Conservation (phyloP, 2,888 invertebrate genomes). For the Lasioglossum lativentre region DNA sequence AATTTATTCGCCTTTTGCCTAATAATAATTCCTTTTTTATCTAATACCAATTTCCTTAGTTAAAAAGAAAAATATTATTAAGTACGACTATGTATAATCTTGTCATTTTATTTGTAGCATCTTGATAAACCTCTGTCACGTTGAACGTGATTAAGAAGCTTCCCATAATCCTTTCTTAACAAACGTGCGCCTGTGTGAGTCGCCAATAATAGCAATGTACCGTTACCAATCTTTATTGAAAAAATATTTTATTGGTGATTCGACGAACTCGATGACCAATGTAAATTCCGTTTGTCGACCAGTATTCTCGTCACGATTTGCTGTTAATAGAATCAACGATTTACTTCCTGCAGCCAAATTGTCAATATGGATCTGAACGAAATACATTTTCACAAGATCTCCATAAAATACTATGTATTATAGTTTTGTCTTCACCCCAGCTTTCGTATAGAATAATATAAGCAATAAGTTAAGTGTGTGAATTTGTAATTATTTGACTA, state of each 20-base stretch:
- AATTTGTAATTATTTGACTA: background rate
- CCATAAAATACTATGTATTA: background rate
- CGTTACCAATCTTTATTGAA: constrained; percentile 30
- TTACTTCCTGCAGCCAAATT: constrained; percentile 44
- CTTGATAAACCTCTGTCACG: background rate
- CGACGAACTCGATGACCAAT: constrained; percentile 19
- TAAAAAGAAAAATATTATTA: background rate
- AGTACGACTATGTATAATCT: background rate
- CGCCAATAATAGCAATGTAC: constrained; percentile 18
- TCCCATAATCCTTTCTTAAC: background rate
- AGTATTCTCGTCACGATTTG: constrained; percentile 57
- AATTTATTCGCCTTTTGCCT: background rate
- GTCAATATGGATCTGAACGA: constrained; percentile 8
- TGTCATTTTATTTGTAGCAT: background rate
- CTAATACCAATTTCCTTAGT: background rate
- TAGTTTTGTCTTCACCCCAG: background rate
- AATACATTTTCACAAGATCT: background rate
- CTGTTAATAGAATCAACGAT: constrained; percentile 39
- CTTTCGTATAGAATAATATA: background rate
- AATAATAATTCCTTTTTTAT: background rate
- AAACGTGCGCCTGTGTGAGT: background rate
- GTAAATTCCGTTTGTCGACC: constrained; percentile 53
- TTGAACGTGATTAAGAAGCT: background rate
- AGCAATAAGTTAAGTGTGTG: background rate
- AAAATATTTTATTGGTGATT: constrained; percentile 35